Base-by-base conservation (phyloP, 1,140 invertebrate species). In the Acromyrmex charruanus region DNA sequence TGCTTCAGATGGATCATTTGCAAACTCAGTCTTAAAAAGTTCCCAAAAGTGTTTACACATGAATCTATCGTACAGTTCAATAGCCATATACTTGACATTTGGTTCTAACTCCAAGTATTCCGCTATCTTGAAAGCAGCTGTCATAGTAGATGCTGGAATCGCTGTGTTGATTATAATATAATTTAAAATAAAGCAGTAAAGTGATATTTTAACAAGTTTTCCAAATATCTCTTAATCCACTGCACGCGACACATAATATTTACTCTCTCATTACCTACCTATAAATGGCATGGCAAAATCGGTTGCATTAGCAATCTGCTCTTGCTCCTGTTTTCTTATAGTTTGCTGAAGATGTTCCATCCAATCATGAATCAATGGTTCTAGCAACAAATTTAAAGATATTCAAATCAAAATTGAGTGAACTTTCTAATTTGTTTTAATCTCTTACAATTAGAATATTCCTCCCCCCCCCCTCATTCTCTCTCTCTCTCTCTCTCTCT, bases 11-110 rank as follows among this genome's bases (percentile, higher is more conserved):
- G 35, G n/a, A 39, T 28, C 61, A 21, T 61, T 79, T 31, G 21
- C 18, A 9, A 49, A n/a, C 28, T 87, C 75, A 35, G 68, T 31
- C n/a, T 87, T 79, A 12, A 92, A 89, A 7, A 92, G 14, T 80
- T 94, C 86, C 89, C 88, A 92, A 69, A 93, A 95, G 14, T 91
- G 61, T 31, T 88, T 92, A 39, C 85, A 91, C 79, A 94, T 91
- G 66, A 93, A 94, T 77, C 88, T 92, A 35, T 95, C 94, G 18
- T 93, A 94, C 16, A 95, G 87, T 59, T 94, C 92, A 6, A 95
- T 81, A 3, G 95, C 89, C 39, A 94, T 59, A 65, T 95, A 94
- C 71, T 90, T 95, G 7, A 92, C 91, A 18, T 93, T 81, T 6
- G 90, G 72, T 0, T 80, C 77, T 16, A 95, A 35, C 18, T 87